A percentile compares a stretch with the other conserved stretches of the same genome.
Evolutionary conservation across 2,888 invertebrate species (phyloP).

Genomic region (Cantharis rufa): DNA sequence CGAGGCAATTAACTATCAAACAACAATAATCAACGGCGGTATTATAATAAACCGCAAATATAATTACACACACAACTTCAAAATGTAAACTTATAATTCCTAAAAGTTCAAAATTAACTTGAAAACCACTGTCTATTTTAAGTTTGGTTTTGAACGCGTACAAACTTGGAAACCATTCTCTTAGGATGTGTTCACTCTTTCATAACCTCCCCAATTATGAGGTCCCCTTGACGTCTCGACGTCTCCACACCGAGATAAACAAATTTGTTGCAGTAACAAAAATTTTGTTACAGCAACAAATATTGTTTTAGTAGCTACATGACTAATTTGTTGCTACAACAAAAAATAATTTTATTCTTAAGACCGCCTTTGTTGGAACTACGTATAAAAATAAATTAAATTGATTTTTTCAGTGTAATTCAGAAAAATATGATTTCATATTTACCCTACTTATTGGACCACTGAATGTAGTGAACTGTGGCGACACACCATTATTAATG

Average conservation of each 20-base stretch:
- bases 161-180: neutral
- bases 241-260: too few relatives aligned
- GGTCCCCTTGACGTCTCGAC: too few relatives aligned
- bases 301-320: too few relatives aligned
- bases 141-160: neutral
- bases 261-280: too few relatives aligned
- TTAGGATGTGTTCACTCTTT: neutral
- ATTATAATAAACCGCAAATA: constrained; percentile 25
- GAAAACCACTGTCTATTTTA: neutral
- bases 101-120: neutral
- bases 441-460: neutral
- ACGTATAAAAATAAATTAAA: too few relatives aligned
- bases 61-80: constrained; percentile 20
- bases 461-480: constrained; percentile 10
- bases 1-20: constrained; percentile 28
- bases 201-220: too few relatives aligned
- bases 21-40: constrained; percentile 21
- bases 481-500: constrained; percentile 24
- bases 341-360: too few relatives aligned
- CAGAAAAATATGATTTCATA: neutral
- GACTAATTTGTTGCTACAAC: too few relatives aligned
- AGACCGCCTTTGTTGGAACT: too few relatives aligned
- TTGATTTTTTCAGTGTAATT: too few relatives aligned
- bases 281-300: too few relatives aligned
- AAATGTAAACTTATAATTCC: neutral